Evolutionary conservation across 2,888 invertebrate genomes (phyloP).

Genomic region (Orchestes rusci): DNA sequence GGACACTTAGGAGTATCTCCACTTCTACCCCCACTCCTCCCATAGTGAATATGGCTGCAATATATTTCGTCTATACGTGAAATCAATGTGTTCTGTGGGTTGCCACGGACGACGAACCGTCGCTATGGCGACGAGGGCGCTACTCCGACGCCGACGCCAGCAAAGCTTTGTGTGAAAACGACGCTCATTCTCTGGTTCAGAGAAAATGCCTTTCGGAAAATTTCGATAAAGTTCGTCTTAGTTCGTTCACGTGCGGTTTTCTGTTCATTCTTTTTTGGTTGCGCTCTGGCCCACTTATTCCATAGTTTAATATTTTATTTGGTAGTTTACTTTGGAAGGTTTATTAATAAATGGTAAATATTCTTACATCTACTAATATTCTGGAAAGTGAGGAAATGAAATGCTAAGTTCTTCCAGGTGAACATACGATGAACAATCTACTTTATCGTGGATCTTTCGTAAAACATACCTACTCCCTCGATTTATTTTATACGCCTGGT

Average conservation of each 20-base stretch:
- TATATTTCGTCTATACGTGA: constrained; percentile 45
- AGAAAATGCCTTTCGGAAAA: constrained; percentile 14
- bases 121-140: constrained; percentile 31
- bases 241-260: constrained; percentile 25
- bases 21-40: constrained; percentile 21
- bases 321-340: constrained; percentile 11
- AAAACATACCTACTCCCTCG: too few relatives aligned
- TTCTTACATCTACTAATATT: too few relatives aligned
- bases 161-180: constrained; percentile 25
- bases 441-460: too few relatives aligned
- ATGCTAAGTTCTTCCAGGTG: too few relatives aligned
- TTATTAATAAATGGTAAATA: too few relatives aligned
- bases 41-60: constrained; percentile 34
- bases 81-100: constrained; percentile 45
- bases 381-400: too few relatives aligned
- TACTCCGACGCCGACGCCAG: constrained; percentile 31
- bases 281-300: constrained; percentile 31
- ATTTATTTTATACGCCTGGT: too few relatives aligned
- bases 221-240: constrained; percentile 24
- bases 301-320: constrained; percentile 25
- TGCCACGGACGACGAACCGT: constrained; percentile 34
- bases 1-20: constrained; percentile 42
- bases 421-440: too few relatives aligned
- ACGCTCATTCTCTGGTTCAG: constrained; percentile 15
- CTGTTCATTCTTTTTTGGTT: constrained; percentile 16